phyloP scores from a whole-genome alignment of 1,140 invertebrate genomes.

The Drosophila quadrilineata region DNA sequence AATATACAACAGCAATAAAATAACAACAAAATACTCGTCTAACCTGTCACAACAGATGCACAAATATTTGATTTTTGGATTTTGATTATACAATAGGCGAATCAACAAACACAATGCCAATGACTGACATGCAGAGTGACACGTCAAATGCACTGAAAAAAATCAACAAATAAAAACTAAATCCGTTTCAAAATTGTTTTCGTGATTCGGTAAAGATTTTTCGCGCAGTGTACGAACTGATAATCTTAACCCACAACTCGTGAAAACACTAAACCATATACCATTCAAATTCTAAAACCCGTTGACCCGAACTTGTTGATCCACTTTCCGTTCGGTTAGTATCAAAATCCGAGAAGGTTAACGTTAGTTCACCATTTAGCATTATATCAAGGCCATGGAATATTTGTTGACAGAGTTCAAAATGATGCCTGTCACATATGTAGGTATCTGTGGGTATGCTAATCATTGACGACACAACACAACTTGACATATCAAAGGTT shows the following conservation, averaged over 20 bases:
- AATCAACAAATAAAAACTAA: not conserved
- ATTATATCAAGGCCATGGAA: conserved; percentile 26
- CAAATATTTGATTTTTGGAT: conserved; percentile 39
- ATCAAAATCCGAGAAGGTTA: conserved; percentile 24
- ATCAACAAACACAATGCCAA: conserved; percentile 21
- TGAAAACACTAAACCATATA: conserved; percentile 1
- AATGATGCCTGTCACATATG: conserved; percentile 16
- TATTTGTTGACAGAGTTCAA: conserved; percentile 24
- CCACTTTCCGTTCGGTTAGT: conserved; percentile 18
- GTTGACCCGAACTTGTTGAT: conserved; percentile 42
- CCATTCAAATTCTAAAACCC: conserved; percentile 38
- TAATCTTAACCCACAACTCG: conserved; percentile 19
- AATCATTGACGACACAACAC: conserved; percentile 23
- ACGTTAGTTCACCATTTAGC: conserved; percentile 7
- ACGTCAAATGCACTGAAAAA: conserved; percentile 19
- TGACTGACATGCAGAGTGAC: conserved; percentile 6
- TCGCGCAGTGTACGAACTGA: conserved; percentile 17
- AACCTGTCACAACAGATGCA: conserved; percentile 36
- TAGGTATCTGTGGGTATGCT: conserved; percentile 35
- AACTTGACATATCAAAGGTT: conserved; percentile 5
- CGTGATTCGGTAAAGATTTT: not conserved
- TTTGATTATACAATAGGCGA: conserved; percentile 23
- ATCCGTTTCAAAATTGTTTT: not conserved
- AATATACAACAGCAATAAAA: not conserved
- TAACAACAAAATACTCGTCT: conserved; percentile 30